A percentile compares a stretch with the other conserved stretches of the same genome.
phyloP scores from a whole-genome alignment of 2,888 invertebrate species.

The Thyatira batis region DNA sequence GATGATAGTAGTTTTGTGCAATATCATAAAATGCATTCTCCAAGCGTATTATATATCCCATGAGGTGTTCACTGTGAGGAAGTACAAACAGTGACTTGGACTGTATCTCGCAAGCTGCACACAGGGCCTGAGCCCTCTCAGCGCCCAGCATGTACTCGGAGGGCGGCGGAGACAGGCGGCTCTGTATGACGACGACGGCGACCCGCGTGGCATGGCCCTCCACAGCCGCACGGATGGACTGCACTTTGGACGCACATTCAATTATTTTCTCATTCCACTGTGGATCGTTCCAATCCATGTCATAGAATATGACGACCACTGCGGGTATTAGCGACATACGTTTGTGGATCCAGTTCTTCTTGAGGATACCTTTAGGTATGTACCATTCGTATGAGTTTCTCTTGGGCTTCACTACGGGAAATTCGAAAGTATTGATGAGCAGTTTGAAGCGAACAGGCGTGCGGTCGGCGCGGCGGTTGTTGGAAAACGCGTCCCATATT shows the following conservation, averaged over 20 bases:
- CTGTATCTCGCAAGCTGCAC: conserved; percentile 94
- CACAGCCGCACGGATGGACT: conserved; percentile 88
- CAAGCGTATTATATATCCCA: conserved; percentile 88
- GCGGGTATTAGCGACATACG: conserved; percentile 95
- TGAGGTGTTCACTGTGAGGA: conserved; percentile 94
- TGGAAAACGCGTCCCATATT: conserved; percentile 96
- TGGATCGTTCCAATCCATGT: conserved; percentile 98
- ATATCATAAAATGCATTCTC: conserved; percentile 97
- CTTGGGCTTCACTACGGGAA: conserved; percentile 93
- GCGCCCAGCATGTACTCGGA: conserved; percentile 93
- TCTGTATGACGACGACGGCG: conserved; percentile 95
- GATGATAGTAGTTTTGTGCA: conserved; percentile 95
- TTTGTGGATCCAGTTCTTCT: conserved; percentile 97
- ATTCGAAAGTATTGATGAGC: conserved; percentile 91
- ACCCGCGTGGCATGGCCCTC: conserved; percentile 89
- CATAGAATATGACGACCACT: conserved; percentile 96
- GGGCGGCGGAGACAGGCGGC: conserved; percentile 88
- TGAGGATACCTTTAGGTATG: conserved; percentile 95
- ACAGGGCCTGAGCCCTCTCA: conserved; percentile 95
- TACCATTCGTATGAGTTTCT: conserved; percentile 97
- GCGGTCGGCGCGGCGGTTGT: conserved; percentile 90
- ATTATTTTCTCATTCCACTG: conserved; percentile 97
- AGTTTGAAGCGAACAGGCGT: conserved; percentile 92
- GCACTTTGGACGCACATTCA: conserved; percentile 95
- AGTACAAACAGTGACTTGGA: conserved; percentile 96